Evolutionary conservation across 2,113 vertebrate genomes (phyloP).

Genomic region (Trogon surrucura): DNA sequence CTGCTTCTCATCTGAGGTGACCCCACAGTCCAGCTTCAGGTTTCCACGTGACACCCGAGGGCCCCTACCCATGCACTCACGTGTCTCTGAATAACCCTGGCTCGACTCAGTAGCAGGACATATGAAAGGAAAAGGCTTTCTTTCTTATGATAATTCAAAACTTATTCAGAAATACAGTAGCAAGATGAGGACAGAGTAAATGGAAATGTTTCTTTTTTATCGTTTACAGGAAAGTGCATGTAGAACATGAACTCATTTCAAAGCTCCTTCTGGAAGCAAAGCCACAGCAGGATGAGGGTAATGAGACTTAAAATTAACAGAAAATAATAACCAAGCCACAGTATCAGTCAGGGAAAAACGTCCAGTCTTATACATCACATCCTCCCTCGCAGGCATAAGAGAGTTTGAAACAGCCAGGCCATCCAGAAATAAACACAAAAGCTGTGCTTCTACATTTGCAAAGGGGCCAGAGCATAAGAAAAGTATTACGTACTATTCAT

Average conservation of each 20-base stretch:
- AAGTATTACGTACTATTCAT: not conserved
- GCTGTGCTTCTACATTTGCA: not conserved
- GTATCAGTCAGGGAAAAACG: not conserved
- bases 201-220: not conserved
- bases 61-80: not conserved
- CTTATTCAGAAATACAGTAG: not conserved
- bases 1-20: fast-evolving
- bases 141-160: not conserved
- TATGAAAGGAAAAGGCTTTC: not conserved
- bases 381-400: not conserved
- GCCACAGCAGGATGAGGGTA: not conserved
- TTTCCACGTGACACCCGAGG: not conserved
- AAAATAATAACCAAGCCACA: not conserved
- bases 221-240: not conserved
- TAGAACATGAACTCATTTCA: not conserved
- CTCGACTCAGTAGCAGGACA: not conserved
- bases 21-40: not conserved
- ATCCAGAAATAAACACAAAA: not conserved
- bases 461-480: not conserved
- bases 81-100: fast-evolving
- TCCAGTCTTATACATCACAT: not conserved
- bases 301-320: not conserved
- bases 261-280: not conserved
- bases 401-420: not conserved
- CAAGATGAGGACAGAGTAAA: not conserved